A percentile compares a stretch with the other conserved stretches of the same genome.
These are phyloP conservation scores for Altica lythri DNA, from an alignment of 2,888 invertebrate genomes.

Conservation along the genomic window DNA sequence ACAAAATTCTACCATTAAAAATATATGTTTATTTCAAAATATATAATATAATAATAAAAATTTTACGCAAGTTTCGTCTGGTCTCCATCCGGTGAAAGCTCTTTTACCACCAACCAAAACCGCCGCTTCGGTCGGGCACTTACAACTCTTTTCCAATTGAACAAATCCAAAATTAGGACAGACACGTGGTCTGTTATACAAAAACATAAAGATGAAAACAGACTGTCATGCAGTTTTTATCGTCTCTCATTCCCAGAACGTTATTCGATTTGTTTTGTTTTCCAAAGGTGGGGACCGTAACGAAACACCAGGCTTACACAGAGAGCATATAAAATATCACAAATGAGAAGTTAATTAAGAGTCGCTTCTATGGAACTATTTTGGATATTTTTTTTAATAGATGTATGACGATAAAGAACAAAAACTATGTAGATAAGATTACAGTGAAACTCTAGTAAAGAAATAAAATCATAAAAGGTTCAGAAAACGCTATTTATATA, in stretches of 20 bases:
- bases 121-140: conserved; percentile 9
- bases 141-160: conserved; percentile 31
- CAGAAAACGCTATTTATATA: no score
- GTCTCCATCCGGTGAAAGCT: conserved; percentile 32
- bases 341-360: no score
- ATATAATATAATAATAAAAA: conserved; percentile 12
- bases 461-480: no score
- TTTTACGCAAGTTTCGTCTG: conserved; percentile 19
- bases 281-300: conserved; percentile 13
- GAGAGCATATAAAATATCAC: conserved; percentile 13
- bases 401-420: no score
- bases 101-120: neutral
- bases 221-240: conserved; percentile 21
- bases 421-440: no score
- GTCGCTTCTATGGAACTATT: no score
- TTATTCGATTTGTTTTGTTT: conserved; percentile 12
- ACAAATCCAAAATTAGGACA: conserved; percentile 38
- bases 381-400: no score
- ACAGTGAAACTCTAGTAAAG: no score
- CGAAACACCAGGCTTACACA: conserved; percentile 8
- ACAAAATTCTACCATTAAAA: neutral
- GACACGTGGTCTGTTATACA: conserved; percentile 35
- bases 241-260: conserved; percentile 18
- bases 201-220: conserved; percentile 17
- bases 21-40: neutral